phyloP scores from a whole-genome alignment of 2,113 vertebrate genomes.

The Tetrax tetrax region DNA sequence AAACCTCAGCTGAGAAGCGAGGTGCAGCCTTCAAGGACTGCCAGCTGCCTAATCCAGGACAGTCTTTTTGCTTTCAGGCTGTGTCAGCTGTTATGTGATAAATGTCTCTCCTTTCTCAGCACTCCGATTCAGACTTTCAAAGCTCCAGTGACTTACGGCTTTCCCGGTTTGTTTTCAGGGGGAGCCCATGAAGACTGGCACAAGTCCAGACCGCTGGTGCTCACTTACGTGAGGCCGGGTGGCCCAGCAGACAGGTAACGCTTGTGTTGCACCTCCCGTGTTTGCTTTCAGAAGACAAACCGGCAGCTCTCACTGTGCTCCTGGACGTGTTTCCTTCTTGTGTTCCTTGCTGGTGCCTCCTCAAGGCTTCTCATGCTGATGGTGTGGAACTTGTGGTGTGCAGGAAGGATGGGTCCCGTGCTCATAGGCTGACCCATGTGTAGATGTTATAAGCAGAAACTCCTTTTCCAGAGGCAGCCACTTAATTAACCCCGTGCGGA shows the following conservation, averaged over 20 bases:
- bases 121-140: not conserved
- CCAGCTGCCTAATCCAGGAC: not conserved
- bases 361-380: not conserved
- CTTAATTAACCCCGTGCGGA: not conserved
- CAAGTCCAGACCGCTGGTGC: conserved; percentile 90
- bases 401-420: rapidly evolving
- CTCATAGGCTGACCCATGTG: not conserved
- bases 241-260: conserved; percentile 95
- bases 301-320: not conserved
- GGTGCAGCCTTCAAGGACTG: not conserved
- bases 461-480: not conserved
- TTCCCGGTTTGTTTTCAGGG: conserved; percentile 76
- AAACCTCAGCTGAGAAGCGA: not conserved
- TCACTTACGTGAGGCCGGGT: conserved; percentile 89
- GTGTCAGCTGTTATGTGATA: not conserved
- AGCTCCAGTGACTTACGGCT: not conserved
- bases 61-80: not conserved
- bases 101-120: not conserved
- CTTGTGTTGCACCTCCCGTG: rapidly evolving
- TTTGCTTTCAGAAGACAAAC: not conserved
- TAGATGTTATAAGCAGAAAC: not conserved
- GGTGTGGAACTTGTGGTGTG: not conserved
- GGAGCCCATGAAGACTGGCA: conserved; percentile 96
- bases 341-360: not conserved
- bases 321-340: not conserved